phyloP scores from a whole-genome alignment of 1,140 invertebrate genomes.

The Bombus confusus region DNA sequence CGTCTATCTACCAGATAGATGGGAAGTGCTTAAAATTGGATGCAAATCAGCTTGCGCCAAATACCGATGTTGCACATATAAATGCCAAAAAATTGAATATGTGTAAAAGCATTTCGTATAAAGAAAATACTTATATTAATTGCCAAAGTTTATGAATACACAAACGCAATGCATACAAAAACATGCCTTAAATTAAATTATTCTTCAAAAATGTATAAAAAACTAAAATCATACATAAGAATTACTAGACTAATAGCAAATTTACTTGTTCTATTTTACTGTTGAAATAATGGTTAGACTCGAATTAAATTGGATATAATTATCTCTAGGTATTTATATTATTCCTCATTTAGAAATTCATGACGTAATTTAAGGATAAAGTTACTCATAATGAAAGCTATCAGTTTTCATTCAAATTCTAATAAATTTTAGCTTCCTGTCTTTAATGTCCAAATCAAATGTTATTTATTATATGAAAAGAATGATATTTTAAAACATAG shows the following conservation, averaged over 20 bases:
- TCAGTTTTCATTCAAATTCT: constrained; percentile 8
- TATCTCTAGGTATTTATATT: constrained; percentile 13
- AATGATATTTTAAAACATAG: neutral
- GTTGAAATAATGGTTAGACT: neutral
- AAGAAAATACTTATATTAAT: constrained; percentile 10
- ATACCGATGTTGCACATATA: constrained; percentile 8
- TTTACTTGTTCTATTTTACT: constrained; percentile 27
- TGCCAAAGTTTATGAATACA: neutral
- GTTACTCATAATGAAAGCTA: neutral
- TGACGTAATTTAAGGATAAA: constrained; percentile 15
- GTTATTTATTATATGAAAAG: neutral
- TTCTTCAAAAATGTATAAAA: constrained; percentile 26
- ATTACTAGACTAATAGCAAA: constrained; percentile 34
- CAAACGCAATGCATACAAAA: neutral
- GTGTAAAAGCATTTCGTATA: neutral
- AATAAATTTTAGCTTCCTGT: neutral
- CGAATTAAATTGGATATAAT: constrained; percentile 5
- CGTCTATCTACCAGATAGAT: neutral
- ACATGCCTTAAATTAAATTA: constrained; percentile 29
- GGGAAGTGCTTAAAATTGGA: constrained; percentile 22
- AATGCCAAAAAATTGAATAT: neutral
- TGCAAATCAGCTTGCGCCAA: constrained; percentile 31
- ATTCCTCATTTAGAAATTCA: constrained; percentile 12
- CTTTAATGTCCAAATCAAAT: neutral
- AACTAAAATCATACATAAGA: constrained; percentile 14